These are phyloP conservation scores for Epinephelus malabaricus DNA, from an alignment of 2,797 vertebrate species.

Conservation along the genomic window DNA sequence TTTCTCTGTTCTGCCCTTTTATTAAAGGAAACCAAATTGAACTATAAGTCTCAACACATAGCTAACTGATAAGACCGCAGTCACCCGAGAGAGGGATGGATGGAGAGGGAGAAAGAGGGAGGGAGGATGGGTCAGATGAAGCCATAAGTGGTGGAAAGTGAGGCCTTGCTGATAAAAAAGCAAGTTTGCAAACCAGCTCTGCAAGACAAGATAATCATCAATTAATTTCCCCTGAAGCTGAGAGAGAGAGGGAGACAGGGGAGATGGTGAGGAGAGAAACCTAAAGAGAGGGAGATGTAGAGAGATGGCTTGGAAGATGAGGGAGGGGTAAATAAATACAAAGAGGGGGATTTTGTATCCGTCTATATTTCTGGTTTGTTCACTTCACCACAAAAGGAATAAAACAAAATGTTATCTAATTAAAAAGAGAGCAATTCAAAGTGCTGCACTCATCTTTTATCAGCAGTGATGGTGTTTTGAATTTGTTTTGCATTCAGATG, in stretches of 20 bases:
- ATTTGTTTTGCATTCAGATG: constrained; percentile 27
- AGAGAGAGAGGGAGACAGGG: constrained; percentile 19
- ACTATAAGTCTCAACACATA: constrained; percentile 51
- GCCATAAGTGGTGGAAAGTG: constrained; percentile 62
- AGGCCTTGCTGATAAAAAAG: constrained; percentile 65
- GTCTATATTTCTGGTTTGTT: constrained; percentile 31
- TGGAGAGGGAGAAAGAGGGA: constrained; percentile 16
- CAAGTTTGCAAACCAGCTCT: constrained; percentile 69
- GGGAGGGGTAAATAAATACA: constrained; percentile 13
- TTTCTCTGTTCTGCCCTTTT: constrained; percentile 48
- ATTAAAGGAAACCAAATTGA: constrained; percentile 60
- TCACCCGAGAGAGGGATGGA: constrained; percentile 26
- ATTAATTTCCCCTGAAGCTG: constrained; percentile 73
- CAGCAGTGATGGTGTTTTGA: constrained; percentile 10
- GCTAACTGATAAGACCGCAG: constrained; percentile 55
- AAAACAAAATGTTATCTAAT: constrained; percentile 15
- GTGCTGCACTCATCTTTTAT: constrained; percentile 34
- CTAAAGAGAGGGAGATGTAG: constrained; percentile 7
- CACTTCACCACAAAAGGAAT: constrained; percentile 10
- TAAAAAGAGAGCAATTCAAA: background rate
- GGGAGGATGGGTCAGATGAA: constrained; percentile 55
- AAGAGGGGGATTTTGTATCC: constrained; percentile 2
- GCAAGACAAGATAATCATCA: constrained; percentile 75
- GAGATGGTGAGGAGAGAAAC: constrained; percentile 6
- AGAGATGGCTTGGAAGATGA: constrained; percentile 22